Percentiles rank a stretch among this genome's conserved stretches.
Evolutionary conservation across 2,888 invertebrate species (phyloP).

Genomic region (Lasioglossum vierecki): DNA sequence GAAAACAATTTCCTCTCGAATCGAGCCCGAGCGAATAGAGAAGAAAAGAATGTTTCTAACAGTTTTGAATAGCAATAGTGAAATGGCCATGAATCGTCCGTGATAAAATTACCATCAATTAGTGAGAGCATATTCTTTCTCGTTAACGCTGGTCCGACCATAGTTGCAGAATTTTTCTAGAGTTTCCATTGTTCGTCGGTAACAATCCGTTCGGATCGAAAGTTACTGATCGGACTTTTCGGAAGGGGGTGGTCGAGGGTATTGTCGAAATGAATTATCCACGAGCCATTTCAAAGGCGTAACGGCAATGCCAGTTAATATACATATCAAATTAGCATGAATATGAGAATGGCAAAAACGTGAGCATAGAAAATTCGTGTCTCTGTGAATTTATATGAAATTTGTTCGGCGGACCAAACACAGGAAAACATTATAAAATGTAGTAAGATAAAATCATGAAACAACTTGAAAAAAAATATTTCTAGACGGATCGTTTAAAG

Average conservation of each 20-base stretch:
- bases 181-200: not conserved
- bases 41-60: not conserved
- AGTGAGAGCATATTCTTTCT: not conserved
- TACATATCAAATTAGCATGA: not conserved
- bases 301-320: not conserved
- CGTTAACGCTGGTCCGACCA: not conserved
- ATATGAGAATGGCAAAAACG: not conserved
- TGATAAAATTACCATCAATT: not conserved
- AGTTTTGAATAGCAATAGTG: not conserved
- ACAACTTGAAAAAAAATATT: too few species aligned
- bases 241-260: not conserved
- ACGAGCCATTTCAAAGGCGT: not conserved
- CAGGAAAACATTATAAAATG: not conserved
- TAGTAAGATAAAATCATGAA: not conserved
- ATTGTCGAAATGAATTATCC: conserved; percentile 13
- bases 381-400: not conserved
- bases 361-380: not conserved
- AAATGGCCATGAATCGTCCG: not conserved
- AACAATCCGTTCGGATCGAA: not conserved
- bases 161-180: not conserved
- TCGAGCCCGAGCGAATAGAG: not conserved
- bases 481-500: too few species aligned
- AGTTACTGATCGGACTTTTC: conserved; percentile 20
- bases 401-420: not conserved
- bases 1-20: not conserved